phyloP scores from a whole-genome alignment of 2,113 vertebrate species.

The Monopterus albus region DNA sequence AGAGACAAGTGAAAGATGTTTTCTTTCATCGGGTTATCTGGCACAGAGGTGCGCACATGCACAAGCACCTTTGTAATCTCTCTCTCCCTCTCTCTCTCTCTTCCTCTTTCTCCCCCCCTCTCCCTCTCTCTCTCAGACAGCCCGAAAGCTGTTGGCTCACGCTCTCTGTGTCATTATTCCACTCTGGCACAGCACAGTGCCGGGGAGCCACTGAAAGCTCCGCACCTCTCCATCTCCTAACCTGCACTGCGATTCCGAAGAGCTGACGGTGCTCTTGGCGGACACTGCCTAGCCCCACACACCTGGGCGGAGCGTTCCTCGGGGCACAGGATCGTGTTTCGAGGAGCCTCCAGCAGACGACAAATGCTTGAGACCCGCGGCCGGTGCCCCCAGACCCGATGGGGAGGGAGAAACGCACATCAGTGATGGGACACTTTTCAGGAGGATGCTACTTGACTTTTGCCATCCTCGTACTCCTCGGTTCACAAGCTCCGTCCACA shows the following conservation, averaged over 20 bases:
- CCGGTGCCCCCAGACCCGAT: constrained; percentile 61
- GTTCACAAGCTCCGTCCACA: constrained; percentile 42
- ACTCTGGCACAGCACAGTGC: constrained; percentile 45
- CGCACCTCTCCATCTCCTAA: constrained; percentile 25
- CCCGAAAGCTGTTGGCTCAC: constrained; percentile 30
- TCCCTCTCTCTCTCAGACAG: constrained; percentile 11
- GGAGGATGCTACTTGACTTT: constrained; percentile 72
- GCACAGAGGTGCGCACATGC: not conserved
- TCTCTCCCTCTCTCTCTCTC: not conserved
- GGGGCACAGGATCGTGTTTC: constrained; percentile 41
- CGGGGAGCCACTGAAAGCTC: constrained; percentile 27
- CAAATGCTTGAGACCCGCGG: constrained; percentile 64
- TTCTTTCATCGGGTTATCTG: constrained; percentile 9
- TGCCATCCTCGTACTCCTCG: constrained; percentile 68
- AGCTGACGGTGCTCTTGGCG: constrained; percentile 32
- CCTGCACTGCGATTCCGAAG: constrained; percentile 56
- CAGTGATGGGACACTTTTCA: constrained; percentile 77
- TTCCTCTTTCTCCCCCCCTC: constrained; percentile 4
- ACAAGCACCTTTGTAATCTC: constrained; percentile 6
- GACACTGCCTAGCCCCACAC: constrained; percentile 21
- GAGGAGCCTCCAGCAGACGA: constrained; percentile 25
- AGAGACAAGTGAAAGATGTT: constrained; percentile 3
- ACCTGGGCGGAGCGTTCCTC: constrained; percentile 17
- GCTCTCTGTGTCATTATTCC: constrained; percentile 37
- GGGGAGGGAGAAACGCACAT: constrained; percentile 61